Conservation (phyloP, 2,113 vertebrate species). For the Spea bombifrons region DNA sequence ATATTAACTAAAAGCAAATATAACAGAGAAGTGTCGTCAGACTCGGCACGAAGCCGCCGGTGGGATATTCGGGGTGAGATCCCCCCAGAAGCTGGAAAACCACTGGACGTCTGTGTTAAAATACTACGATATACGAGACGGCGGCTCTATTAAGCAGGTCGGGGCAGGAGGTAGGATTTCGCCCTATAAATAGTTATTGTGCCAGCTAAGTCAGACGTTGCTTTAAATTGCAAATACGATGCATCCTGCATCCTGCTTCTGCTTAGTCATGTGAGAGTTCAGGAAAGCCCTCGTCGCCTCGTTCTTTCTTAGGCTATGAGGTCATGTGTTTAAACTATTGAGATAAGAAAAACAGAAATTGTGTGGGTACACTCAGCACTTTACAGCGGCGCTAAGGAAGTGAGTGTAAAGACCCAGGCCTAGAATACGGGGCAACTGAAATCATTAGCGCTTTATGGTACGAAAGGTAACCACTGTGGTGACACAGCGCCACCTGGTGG, state of each 20-base stretch:
- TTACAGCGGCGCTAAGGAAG: background rate
- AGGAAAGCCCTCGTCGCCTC: background rate
- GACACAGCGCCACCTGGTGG: constrained; percentile 24
- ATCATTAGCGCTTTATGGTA: too few relatives aligned
- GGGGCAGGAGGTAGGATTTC: too few relatives aligned
- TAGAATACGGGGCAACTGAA: background rate
- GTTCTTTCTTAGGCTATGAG: background rate
- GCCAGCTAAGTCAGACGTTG: too few relatives aligned
- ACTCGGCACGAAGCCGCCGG: too few relatives aligned
- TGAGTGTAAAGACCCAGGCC: background rate
- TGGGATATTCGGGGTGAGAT: too few relatives aligned
- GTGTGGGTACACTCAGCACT: background rate
- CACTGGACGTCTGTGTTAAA: too few relatives aligned
- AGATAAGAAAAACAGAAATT: background rate
- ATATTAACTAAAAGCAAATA: too few relatives aligned
- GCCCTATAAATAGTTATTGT: too few relatives aligned
- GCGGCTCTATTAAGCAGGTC: too few relatives aligned
- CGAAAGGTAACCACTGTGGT: background rate
- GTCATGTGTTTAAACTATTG: background rate
- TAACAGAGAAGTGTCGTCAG: too few relatives aligned
- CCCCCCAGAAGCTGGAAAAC: too few relatives aligned
- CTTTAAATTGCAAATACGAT: background rate
- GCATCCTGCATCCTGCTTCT: constrained; percentile 14
- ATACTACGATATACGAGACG: too few relatives aligned
- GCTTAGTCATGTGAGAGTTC: constrained; percentile 2